phyloP scores from a whole-genome alignment of 30 jellyfish, hydroid and myxozoan species.

The Cassiopea andromeda region DNA sequence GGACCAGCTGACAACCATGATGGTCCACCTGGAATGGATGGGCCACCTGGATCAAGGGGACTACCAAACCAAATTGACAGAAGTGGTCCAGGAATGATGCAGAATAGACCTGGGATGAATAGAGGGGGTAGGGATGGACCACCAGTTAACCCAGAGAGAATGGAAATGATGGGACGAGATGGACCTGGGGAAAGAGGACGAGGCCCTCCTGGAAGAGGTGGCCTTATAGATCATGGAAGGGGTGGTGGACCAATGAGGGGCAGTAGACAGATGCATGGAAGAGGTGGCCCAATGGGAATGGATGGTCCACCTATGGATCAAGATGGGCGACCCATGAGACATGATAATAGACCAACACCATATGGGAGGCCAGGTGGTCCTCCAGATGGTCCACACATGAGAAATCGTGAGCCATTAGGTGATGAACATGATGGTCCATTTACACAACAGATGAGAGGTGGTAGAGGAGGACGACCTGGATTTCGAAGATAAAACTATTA shows the following conservation, averaged over 20 bases:
- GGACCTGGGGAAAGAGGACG: constrained; percentile 37
- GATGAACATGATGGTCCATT: constrained; percentile 56
- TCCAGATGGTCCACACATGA: constrained; percentile 59
- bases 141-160: constrained; percentile 55
- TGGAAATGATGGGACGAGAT: constrained; percentile 56
- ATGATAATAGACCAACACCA: constrained; percentile 43
- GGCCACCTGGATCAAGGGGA: constrained; percentile 55
- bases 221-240: constrained; percentile 61
- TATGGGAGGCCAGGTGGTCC: constrained; percentile 51
- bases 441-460: constrained; percentile 37
- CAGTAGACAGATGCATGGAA: constrained; percentile 60
- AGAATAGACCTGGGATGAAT: constrained; percentile 58
- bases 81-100: constrained; percentile 56
- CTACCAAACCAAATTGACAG: constrained; percentile 51
- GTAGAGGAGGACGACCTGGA: constrained; percentile 62
- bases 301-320: constrained; percentile 78
- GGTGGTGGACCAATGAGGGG: constrained; percentile 86
- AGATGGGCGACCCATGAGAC: constrained; percentile 64
- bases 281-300: constrained; percentile 79
- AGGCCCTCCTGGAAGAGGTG: constrained; percentile 49
- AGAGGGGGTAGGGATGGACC: constrained; percentile 68
- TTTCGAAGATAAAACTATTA: background rate
- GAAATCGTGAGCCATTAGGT: constrained; percentile 39
- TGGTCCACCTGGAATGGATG: constrained; percentile 47
- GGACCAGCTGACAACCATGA: constrained; percentile 26